Base-by-base conservation (phyloP, 2,113 vertebrate genomes). In the Arizona elegans region DNA sequence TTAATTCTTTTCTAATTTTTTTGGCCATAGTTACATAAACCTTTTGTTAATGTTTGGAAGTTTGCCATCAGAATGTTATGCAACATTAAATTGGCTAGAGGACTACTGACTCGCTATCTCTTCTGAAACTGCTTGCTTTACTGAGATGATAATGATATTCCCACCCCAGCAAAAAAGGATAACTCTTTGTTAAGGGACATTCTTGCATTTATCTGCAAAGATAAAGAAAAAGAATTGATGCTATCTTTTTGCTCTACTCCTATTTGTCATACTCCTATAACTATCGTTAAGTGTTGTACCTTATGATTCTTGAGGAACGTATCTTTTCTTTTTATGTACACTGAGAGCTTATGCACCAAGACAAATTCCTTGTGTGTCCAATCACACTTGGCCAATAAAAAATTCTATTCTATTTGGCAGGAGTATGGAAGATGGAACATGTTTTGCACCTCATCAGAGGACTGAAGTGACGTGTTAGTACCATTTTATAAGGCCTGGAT, bases 11-110 rank as follows among this genome's bases (percentile, higher is more conserved):
- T 24, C 29, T 0, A 11, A 0, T 8, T 6, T 5, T 3, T 26
- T 58, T 59, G 6, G 5, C 19, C 75, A 38, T 26, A 56, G 86
- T 93, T 93, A 90, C n/a, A 93, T 90, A 93, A 90, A 93, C 75
- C 54, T 90, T 87, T 93, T 86, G 81, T 87, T 90, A 86, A 90
- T 38, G 21, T 86, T 65, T 90, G 92, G 88, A 90, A 62, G 29
- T 13, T 86, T 90, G 92, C 92, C 92, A 86, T 62, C 15, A 3
- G 29, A 53, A 59, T 50, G 56, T 93, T 93, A 93, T 90, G 88
- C 88, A 93, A 90, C 55, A 43, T 59, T 24, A 52, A 93, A 53
- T 90, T 93, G 88, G 43, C 88, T 53, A 38, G 59, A 62, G 75
- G 43, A 81, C 47, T 62, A 38, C 54, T 86, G n/a, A 55, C 92